Evolutionary conservation across 2,113 vertebrate species (phyloP), one percentile per base, ranked within the genome.

Genomic region (Coptodon bakossiorum): DNA sequence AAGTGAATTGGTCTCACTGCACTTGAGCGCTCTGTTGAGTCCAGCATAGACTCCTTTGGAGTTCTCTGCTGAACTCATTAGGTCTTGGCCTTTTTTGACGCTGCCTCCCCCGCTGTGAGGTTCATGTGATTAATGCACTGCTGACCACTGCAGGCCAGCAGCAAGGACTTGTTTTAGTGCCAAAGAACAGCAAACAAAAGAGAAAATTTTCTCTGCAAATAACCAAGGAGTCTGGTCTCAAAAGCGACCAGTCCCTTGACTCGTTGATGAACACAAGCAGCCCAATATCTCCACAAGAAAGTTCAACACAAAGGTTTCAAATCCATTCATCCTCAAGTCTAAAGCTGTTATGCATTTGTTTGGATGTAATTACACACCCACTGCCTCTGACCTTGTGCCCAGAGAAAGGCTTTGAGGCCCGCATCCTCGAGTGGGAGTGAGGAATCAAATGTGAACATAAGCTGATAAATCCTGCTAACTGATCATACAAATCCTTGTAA

Each of bases 61-160:
- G 86, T 87, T 88, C 86, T 92, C 89, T 92, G 88, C 86, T 92
- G 88, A 91, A 92, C 91, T 93, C 93, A 93, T 93, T 93, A 93
- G 94, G 89, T 94, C 92, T 89, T 85, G 89, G 94, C 91, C 90
- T 92, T 95, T 94, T 95, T 93, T 92, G 91, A 91, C 73, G 38
- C 87, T 9, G 17, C 90, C 87, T 86, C 86, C 91, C 83, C 85
- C 40, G 7, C 91, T 92, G 87, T 88, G 73, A 81, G 88, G 84
- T 90, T 90, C 86, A 61, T 92, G 89, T 95, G 95, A 95, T 95
- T 93, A 94, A 94, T 93, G 91, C 88, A 89, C 90, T 86, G 90
- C 86, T 94, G 87, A 94, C 87, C 92, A 88, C 86, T 71, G 83
- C 61, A 91, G 89, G 92, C 93, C 81, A 50, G 80, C 68, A 89